Conservation (phyloP, 2,797 vertebrate genomes). For the Sebastes jordani region DNA sequence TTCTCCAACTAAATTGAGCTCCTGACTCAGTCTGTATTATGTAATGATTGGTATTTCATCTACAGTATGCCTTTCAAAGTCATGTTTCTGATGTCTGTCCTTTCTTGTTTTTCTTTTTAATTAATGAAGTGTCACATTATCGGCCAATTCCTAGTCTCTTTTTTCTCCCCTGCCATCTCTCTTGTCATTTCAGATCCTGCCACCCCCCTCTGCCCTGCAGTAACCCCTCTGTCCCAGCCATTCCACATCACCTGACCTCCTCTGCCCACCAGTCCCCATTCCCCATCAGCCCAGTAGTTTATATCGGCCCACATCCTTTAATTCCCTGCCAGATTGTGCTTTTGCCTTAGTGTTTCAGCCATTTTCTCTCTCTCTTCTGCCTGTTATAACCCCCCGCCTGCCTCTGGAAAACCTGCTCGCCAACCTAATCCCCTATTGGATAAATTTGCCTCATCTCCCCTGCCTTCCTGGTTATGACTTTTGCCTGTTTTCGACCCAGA, state of each 20-base stretch:
- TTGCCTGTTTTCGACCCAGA: neutral
- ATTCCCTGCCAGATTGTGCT: neutral
- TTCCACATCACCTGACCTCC: neutral
- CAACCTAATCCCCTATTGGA: neutral
- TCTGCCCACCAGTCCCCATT: neutral
- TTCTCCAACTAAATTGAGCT: neutral
- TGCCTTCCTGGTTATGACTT: neutral
- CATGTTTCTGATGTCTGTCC: neutral
- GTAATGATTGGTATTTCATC: rapidly evolving
- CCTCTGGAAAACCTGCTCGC: neutral
- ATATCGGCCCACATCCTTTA: neutral
- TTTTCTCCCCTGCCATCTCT: neutral
- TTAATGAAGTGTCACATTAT: neutral
- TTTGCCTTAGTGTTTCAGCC: neutral
- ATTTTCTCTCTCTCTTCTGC: neutral
- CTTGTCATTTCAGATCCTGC: neutral
- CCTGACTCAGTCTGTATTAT: too few species aligned
- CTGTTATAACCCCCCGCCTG: neutral
- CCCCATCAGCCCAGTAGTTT: neutral
- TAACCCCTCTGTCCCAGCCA: neutral
- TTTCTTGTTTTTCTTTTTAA: neutral
- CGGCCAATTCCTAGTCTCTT: neutral
- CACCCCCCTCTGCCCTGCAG: neutral
- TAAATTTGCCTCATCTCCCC: neutral
- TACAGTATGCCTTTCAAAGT: neutral